Conservation (phyloP, 2,888 invertebrate genomes). For the Synergus umbraculus region DNA sequence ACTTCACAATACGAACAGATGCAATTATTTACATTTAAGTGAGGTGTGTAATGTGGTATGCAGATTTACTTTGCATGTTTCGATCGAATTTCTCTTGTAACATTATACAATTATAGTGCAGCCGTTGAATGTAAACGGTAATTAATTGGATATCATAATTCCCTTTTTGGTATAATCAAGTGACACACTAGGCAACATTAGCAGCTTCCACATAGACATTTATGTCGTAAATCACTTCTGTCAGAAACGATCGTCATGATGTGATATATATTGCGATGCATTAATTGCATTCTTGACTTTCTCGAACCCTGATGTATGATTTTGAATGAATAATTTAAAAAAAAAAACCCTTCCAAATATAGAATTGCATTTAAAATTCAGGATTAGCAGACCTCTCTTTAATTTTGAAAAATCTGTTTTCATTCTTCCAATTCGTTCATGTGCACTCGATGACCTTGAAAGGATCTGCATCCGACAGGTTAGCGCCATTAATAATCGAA, state of each 20-base stretch:
- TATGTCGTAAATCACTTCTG: constrained; percentile 35
- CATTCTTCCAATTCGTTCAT: constrained; percentile 16
- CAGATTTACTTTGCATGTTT: not conserved
- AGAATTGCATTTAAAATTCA: too few relatives aligned
- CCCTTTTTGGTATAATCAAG: not conserved
- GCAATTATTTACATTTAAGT: not conserved
- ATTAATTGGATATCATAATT: constrained; percentile 27
- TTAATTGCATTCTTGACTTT: not conserved
- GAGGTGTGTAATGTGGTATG: not conserved
- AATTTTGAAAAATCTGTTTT: not conserved
- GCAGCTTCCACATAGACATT: constrained; percentile 8
- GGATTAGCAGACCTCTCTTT: not conserved
- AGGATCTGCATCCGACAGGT: not conserved
- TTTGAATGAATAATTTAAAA: too few relatives aligned
- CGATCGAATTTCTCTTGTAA: not conserved
- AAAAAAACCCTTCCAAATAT: too few relatives aligned
- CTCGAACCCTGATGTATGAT: too few relatives aligned
- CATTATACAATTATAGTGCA: not conserved
- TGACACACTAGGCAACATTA: constrained; percentile 26
- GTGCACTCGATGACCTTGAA: not conserved
- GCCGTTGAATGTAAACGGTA: constrained; percentile 6
- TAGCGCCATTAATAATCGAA: not conserved
- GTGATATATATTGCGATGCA: constrained; percentile 17
- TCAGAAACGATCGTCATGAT: constrained; percentile 22
- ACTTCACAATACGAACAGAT: not conserved